Base-by-base conservation (phyloP, 1,140 invertebrate genomes). In the Nylanderia fulva region DNA sequence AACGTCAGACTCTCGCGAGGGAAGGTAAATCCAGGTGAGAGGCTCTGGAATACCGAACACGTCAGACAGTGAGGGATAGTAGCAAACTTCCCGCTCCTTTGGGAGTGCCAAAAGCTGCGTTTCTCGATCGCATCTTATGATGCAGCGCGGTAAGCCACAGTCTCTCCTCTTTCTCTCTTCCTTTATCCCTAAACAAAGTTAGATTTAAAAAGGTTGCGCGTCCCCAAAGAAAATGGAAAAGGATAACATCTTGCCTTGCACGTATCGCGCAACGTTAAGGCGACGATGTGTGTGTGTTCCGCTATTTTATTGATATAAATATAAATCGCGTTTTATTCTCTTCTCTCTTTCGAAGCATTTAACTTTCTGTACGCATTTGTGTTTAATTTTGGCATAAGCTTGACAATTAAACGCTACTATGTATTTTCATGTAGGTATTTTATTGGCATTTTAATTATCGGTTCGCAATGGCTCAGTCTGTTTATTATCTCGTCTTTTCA, bases 1-100 rank as follows among this genome's bases (percentile, higher is more conserved):
- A 82, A 58, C 13, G 77, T 82, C 77, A 82, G 66, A 72, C 52
- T 72, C 66, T 42, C 66, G 66, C 66, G 77, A 45, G 27, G 66
- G 66, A 72, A 58, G 36, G 66, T 82, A 72, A 82, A 82, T 82
- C 66, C 64, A 82, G 36, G 77, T 58, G 52, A 82, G 48, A 72
- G 36, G 64, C 48, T 42, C 42, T n/a, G 64, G 77, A 80, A 71
- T 69, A 80, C 77, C 24, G 77, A 71, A 18, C 66, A 45, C 33
- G 52, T 82, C 77, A 72, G 77, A 82, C 77, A 82, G 52, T 72
- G 77, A 82, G 52, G 36, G 52, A 82, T 82, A 72, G 66, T 15
- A 9, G 24, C 13, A 18, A 82, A 72, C 77, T 82, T 72, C 24
- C 60, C 66, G 21, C 11, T 68, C 66, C 77, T 27, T 33, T 33